Conservation (phyloP, 2,888 invertebrate species). For the Arctia plantaginis region DNA sequence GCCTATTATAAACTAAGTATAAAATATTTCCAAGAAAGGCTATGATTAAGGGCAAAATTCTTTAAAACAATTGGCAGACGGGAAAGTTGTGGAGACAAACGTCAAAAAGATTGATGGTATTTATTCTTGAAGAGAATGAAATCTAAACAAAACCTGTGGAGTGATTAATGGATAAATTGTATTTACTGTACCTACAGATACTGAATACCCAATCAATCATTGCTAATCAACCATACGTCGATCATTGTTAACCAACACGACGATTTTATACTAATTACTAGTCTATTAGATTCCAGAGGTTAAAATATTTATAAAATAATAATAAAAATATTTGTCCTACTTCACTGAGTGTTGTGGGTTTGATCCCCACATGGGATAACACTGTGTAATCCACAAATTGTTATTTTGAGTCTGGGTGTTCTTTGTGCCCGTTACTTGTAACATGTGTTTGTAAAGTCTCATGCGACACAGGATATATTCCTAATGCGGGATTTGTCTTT, state of each 20-base stretch:
- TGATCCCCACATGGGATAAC: too few species aligned
- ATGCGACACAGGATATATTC: too few species aligned
- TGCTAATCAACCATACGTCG: background rate
- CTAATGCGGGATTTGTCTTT: too few species aligned
- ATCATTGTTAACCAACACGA: background rate
- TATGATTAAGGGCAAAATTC: background rate
- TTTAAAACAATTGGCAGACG: slow-evolving; percentile 1
- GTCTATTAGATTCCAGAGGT: background rate
- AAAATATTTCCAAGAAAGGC: background rate
- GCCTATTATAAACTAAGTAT: background rate
- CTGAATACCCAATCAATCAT: background rate
- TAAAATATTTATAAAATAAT: too few species aligned
- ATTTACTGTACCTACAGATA: background rate
- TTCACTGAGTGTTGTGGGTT: too few species aligned
- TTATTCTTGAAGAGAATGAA: slow-evolving; percentile 9
- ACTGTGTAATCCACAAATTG: too few species aligned
- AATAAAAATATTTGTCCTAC: too few species aligned
- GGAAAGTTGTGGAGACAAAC: slow-evolving; percentile 9
- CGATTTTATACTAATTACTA: background rate
- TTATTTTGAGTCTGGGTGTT: too few species aligned
- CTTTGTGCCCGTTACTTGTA: too few species aligned
- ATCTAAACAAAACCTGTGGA: slow-evolving; percentile 11
- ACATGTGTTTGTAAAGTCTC: too few species aligned
- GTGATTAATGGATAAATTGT: slow-evolving; percentile 1
- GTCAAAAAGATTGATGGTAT: slow-evolving; percentile 12